Conservation (phyloP, 2,113 vertebrate species). For the Pollachius pollachius region DNA sequence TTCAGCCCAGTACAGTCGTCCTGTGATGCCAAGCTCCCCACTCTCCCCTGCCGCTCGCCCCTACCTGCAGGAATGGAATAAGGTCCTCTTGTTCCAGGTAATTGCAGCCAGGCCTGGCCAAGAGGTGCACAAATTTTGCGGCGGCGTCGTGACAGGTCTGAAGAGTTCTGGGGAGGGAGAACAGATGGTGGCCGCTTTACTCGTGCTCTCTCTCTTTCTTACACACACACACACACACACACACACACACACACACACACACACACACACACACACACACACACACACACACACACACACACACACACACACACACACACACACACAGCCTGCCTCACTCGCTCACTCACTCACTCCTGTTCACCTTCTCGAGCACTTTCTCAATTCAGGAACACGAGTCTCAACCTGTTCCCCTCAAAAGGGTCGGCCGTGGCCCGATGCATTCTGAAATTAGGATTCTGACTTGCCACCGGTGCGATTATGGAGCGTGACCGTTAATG, state of each 20-base stretch:
- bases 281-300: too few species aligned
- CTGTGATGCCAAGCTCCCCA: slow-evolving; percentile 40
- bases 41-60: slow-evolving; percentile 44
- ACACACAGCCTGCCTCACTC: background rate
- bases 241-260: too few species aligned
- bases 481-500: slow-evolving; percentile 26
- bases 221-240: too few species aligned
- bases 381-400: slow-evolving; percentile 20
- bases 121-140: slow-evolving; percentile 91
- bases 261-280: too few species aligned
- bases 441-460: slow-evolving; percentile 64
- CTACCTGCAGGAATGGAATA: slow-evolving; percentile 95
- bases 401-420: slow-evolving; percentile 36
- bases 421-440: slow-evolving; percentile 31
- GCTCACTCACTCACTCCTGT: background rate
- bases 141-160: slow-evolving; percentile 91
- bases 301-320: too few species aligned
- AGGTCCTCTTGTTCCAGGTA: slow-evolving; percentile 97
- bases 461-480: slow-evolving; percentile 40
- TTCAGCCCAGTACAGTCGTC: slow-evolving; percentile 31
- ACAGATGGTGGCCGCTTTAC: slow-evolving; percentile 70
- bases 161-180: slow-evolving; percentile 78
- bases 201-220: slow-evolving; percentile 16
- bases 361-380: slow-evolving; percentile 22
- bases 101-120: slow-evolving; percentile 87